phyloP scores from a whole-genome alignment of 2,888 invertebrate genomes.

The Pristionchus exspectatus region DNA sequence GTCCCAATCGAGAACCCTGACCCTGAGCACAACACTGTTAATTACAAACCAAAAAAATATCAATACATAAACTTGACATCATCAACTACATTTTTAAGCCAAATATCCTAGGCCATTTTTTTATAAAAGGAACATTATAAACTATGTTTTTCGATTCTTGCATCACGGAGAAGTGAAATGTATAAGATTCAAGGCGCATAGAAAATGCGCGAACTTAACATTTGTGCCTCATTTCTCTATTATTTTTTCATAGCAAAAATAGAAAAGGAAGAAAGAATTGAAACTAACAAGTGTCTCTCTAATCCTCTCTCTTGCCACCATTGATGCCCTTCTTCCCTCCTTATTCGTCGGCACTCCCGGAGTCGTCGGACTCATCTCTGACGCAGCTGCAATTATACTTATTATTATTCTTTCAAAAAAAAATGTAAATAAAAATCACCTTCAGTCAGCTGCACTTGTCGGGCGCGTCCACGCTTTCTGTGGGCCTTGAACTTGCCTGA shows the following conservation, averaged over 20 bases:
- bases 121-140: too few species aligned
- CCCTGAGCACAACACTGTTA: background rate
- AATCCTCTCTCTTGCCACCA: slow-evolving; percentile 39
- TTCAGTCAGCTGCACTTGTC: slow-evolving; percentile 20
- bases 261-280: too few species aligned
- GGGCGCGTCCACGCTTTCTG: slow-evolving; percentile 31
- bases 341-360: slow-evolving; percentile 5
- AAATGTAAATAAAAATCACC: background rate
- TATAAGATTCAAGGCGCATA: too few species aligned
- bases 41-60: background rate
- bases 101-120: too few species aligned
- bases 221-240: too few species aligned
- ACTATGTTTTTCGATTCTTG: too few species aligned
- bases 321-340: slow-evolving; percentile 26
- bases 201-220: too few species aligned
- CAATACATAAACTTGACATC: too few species aligned
- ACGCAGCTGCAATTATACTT: background rate
- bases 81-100: too few species aligned
- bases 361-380: slow-evolving; percentile 45
- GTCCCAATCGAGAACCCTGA: background rate
- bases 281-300: slow-evolving; percentile 24
- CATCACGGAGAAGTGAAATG: too few species aligned
- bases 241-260: background rate
- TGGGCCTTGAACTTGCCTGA: slow-evolving; percentile 46
- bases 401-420: background rate